phyloP scores from a whole-genome alignment of 2,113 vertebrate species.

The Mohoua ochrocephala region DNA sequence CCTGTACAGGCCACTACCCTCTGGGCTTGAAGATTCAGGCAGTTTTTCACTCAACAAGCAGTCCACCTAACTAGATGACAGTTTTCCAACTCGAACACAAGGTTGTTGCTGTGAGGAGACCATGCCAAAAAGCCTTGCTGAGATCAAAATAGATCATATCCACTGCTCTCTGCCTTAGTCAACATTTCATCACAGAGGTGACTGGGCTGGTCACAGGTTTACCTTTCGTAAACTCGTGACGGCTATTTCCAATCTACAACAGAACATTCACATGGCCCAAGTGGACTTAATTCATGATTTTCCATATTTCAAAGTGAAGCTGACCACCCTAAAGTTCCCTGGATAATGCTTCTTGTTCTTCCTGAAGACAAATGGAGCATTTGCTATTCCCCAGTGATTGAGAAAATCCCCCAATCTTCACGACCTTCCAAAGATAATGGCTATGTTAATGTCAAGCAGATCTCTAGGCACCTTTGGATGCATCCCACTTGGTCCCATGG shows the following conservation, averaged over 20 bases:
- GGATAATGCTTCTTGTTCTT: background rate
- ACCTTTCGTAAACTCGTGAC: background rate
- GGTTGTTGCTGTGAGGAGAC: background rate
- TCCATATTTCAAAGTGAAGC: background rate
- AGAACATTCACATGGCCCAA: background rate
- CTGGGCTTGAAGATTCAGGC: background rate
- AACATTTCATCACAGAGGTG: background rate
- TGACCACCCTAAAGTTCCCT: background rate
- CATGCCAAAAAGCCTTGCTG: background rate
- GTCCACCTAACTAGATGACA: background rate
- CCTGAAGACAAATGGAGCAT: background rate
- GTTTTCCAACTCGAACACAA: background rate
- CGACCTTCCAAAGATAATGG: background rate
- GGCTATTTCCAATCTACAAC: background rate
- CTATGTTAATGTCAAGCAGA: background rate
- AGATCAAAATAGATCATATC: background rate
- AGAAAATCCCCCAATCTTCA: background rate
- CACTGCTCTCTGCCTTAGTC: background rate
- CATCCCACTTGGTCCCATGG: background rate
- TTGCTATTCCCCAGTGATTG: background rate
- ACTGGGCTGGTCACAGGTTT: background rate
- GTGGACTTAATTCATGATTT: background rate
- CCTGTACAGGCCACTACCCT: background rate
- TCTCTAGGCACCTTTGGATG: background rate
- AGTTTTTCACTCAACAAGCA: background rate